Base-by-base conservation (phyloP, 2,888 invertebrate species). In the Polydrusus cervinus region DNA sequence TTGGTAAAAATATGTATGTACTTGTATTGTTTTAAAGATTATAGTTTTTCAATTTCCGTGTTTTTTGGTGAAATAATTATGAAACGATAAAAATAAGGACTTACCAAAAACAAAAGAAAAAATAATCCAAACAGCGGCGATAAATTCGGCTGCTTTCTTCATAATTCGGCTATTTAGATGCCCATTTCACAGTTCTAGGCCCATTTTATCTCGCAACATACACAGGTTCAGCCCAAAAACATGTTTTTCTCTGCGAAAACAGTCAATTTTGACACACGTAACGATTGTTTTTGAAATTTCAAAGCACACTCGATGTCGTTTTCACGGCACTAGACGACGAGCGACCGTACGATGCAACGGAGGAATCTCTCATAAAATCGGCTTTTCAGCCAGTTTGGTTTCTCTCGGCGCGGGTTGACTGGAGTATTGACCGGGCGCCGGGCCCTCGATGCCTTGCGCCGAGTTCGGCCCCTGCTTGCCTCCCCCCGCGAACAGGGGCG, bases 371-470 rank as follows among this genome's bases (percentile, higher is more conserved):
- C 75, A 51, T 40, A 69, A 69, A 71, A 71, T 75, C 71, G 70
- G 72, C 75, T 75, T 75, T 72, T 74, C 69, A 74, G 74, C 74
- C 65, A 70, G 57, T 70, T 65, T 70, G 68, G 62, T 74, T 68
- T 71, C 67, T 62, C 72, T 62, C 64, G 45, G 55, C 68, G 67
- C 74, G 71, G 79, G 78, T 77, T 78, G 76, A 78, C 77, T 79
- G 75, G 79, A 81, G 80, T 81, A 81, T 81, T 81, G 81, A 81
- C 81, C 81, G 80, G 79, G 79, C 74, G 80, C 81, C 81, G 80
- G 79, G 79, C 74, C 75, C 72, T 74, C 78, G 78, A 78, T 79
- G 81, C 77, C 81, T 80, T 81, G 81, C 81, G 81, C 81, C 79
- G 80, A 79, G 62, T 73, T 71, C 64, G 75, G 69, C 74, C 68